These are phyloP conservation scores for Notarius quadriscutis DNA, from an alignment of 2,113 vertebrate genomes.

Conservation along the genomic window DNA sequence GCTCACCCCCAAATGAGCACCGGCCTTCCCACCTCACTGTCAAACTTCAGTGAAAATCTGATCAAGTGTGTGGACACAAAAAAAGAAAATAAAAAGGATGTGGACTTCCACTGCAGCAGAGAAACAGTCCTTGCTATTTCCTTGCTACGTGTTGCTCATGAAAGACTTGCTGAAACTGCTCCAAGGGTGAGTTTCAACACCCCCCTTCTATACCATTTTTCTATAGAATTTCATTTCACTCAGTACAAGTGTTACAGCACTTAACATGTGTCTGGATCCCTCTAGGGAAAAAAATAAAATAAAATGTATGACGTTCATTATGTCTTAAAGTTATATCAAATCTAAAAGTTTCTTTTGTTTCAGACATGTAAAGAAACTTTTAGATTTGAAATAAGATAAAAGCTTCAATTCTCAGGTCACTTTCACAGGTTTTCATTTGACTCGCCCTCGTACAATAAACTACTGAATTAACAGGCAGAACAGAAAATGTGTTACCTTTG, in stretches of 20 bases:
- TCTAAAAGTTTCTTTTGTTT: too few species aligned
- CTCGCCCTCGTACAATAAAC: background rate
- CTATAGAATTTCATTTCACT: background rate
- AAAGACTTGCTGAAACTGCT: background rate
- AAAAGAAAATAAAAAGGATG: background rate
- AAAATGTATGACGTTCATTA: too few species aligned
- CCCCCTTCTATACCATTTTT: background rate
- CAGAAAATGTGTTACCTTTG: background rate
- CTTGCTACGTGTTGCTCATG: background rate
- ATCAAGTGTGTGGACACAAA: background rate
- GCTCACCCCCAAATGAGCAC: background rate
- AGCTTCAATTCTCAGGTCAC: background rate
- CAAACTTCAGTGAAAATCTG: background rate
- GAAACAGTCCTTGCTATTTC: background rate
- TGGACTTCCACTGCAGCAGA: background rate
- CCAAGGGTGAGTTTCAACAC: background rate
- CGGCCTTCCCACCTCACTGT: background rate
- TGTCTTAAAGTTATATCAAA: too few species aligned
- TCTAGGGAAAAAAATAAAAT: background rate
- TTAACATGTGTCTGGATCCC: background rate
- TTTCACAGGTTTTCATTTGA: background rate
- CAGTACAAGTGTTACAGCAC: background rate
- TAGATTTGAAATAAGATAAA: too few species aligned
- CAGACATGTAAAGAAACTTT: too few species aligned
- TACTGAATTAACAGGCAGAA: background rate